Conservation (phyloP, 2,888 invertebrate genomes). For the Eupithecia vulgata region DNA sequence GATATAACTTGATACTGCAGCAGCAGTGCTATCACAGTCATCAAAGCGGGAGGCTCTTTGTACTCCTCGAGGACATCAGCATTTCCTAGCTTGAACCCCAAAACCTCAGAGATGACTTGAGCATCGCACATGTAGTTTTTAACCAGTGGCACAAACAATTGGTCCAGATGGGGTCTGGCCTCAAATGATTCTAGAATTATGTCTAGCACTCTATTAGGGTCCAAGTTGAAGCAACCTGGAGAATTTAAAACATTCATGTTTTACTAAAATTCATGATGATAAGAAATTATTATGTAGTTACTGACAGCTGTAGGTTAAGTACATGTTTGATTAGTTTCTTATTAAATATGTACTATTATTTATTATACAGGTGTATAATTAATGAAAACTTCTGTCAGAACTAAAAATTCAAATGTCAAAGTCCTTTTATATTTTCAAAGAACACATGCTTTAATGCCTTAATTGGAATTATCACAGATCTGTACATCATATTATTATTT, state of each 20-base stretch:
- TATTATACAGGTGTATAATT: no score
- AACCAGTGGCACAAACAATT: conserved; percentile 92
- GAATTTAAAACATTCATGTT: conserved; percentile 41
- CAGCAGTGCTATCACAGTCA: conserved; percentile 94
- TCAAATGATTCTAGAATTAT: conserved; percentile 98
- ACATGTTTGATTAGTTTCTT: not conserved
- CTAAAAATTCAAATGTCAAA: not conserved
- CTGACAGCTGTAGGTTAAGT: not conserved
- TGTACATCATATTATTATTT: not conserved
- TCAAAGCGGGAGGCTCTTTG: conserved; percentile 92
- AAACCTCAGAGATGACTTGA: conserved; percentile 93
- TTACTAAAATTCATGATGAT: not conserved
- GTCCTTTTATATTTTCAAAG: no score
- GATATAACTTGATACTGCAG: conserved; percentile 94
- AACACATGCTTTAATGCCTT: not conserved
- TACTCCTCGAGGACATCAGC: conserved; percentile 83
- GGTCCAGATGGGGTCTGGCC: conserved; percentile 89
- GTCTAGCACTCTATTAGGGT: conserved; percentile 98
- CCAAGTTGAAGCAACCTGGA: conserved; percentile 98
- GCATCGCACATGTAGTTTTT: conserved; percentile 94
- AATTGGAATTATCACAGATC: not conserved
- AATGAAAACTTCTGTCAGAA: no score
- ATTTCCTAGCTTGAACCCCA: conserved; percentile 95
- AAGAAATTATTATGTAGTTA: not conserved
- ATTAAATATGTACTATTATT: no score